Percentiles rank a stretch among this genome's conserved stretches.
phyloP scores from a whole-genome alignment of 2,888 invertebrate genomes.

The Pilophorus perplexus region DNA sequence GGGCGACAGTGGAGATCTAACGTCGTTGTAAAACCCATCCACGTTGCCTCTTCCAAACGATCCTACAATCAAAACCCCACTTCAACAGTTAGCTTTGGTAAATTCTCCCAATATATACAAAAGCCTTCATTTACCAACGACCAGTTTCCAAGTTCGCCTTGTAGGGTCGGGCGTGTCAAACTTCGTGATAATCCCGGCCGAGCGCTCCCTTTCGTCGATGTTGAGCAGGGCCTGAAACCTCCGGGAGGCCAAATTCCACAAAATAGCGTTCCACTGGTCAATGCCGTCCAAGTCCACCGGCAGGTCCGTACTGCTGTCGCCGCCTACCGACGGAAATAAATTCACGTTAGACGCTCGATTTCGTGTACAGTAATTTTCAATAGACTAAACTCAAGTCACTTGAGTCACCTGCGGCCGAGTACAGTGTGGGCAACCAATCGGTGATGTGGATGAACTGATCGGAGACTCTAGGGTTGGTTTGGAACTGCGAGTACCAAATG shows the following conservation, averaged over 20 bases:
- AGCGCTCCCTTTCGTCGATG: slow-evolving; percentile 62
- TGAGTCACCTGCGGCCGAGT: slow-evolving; percentile 51
- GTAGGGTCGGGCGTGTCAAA: slow-evolving; percentile 49
- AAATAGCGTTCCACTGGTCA: slow-evolving; percentile 66
- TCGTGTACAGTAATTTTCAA: neutral
- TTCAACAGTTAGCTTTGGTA: too few species aligned
- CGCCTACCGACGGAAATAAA: slow-evolving; percentile 31
- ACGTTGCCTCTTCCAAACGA: slow-evolving; percentile 51
- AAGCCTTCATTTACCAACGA: slow-evolving; percentile 54
- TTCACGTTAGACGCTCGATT: neutral
- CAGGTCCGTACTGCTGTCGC: slow-evolving; percentile 47
- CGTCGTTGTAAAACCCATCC: slow-evolving; percentile 55
- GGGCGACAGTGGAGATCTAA: slow-evolving; percentile 50
- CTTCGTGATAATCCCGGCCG: slow-evolving; percentile 52
- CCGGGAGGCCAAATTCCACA: slow-evolving; percentile 57
- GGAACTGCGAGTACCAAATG: slow-evolving; percentile 56
- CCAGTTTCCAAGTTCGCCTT: slow-evolving; percentile 55
- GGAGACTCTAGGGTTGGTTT: slow-evolving; percentile 52
- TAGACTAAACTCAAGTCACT: too few species aligned
- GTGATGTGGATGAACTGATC: slow-evolving; percentile 56
- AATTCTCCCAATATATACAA: too few species aligned
- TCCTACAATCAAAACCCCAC: too few species aligned
- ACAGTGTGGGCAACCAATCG: slow-evolving; percentile 59
- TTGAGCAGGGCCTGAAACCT: slow-evolving; percentile 67
- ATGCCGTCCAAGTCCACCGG: slow-evolving; percentile 61